Percentiles rank a stretch among this genome's conserved stretches.
Evolutionary conservation across 2,113 vertebrate species (phyloP).

Genomic region (Furnarius figulus): DNA sequence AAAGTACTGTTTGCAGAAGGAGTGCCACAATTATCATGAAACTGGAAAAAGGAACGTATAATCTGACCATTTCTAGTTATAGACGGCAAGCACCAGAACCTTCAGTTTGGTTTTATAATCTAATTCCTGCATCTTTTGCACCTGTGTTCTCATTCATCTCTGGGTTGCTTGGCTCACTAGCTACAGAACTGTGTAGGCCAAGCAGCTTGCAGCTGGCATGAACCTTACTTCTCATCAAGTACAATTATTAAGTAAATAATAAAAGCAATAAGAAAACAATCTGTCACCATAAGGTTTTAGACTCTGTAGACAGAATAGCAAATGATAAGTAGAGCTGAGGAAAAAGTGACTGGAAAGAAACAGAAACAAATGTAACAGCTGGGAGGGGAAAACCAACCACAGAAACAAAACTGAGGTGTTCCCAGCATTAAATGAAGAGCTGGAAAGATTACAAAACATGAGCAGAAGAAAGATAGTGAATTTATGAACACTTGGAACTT

Average conservation of each 20-base stretch:
- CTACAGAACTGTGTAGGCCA: neutral
- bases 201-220: neutral
- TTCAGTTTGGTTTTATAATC: neutral
- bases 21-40: neutral
- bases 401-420: neutral
- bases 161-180: neutral
- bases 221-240: neutral
- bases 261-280: neutral
- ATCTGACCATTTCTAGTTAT: neutral
- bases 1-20: neutral
- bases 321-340: neutral
- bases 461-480: neutral
- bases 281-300: neutral
- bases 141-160: neutral
- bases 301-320: neutral
- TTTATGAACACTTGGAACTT: neutral
- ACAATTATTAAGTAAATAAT: neutral
- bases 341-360: neutral
- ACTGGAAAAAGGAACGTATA: neutral
- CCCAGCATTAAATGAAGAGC: neutral
- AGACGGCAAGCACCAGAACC: neutral
- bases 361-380: neutral
- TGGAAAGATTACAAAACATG: neutral
- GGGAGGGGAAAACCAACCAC: neutral
- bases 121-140: neutral